Conservation (phyloP, 2,113 vertebrate species). For the Oreochromis tanganicae region DNA sequence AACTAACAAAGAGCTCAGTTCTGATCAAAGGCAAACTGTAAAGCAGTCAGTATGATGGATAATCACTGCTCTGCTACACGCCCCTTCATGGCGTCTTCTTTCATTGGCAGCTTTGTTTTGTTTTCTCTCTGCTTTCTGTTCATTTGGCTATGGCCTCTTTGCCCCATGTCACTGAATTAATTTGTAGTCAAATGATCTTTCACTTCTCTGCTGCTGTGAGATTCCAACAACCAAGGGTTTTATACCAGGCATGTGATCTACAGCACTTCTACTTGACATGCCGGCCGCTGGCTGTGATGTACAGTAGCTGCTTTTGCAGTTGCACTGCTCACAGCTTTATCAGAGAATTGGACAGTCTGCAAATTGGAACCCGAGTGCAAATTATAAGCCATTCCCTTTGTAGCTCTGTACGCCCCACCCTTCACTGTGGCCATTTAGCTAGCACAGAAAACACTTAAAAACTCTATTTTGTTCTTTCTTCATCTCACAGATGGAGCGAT, state of each 20-base stretch:
- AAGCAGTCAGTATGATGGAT: background rate
- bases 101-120: background rate
- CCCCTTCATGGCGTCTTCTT: background rate
- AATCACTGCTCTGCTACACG: background rate
- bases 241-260: slow-evolving; percentile 18
- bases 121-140: background rate
- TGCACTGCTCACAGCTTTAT: slow-evolving; percentile 3
- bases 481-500: slow-evolving; percentile 15
- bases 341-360: slow-evolving; percentile 7
- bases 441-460: background rate
- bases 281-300: background rate
- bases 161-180: slow-evolving; percentile 3
- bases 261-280: background rate
- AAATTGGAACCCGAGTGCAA: slow-evolving; percentile 30
- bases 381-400: slow-evolving; percentile 32
- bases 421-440: background rate
- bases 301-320: slow-evolving; percentile 16
- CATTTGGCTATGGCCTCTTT: background rate
- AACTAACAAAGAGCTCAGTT: slow-evolving; percentile 31
- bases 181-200: slow-evolving; percentile 29
- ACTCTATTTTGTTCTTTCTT: slow-evolving; percentile 1
- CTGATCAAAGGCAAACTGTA: background rate
- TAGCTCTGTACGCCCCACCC: background rate
- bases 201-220: background rate
- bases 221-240: slow-evolving; percentile 29